Evolutionary conservation across 1,140 invertebrate genomes (phyloP), one percentile per base, ranked within the genome.

Genomic region (Heliconius melpomene): DNA sequence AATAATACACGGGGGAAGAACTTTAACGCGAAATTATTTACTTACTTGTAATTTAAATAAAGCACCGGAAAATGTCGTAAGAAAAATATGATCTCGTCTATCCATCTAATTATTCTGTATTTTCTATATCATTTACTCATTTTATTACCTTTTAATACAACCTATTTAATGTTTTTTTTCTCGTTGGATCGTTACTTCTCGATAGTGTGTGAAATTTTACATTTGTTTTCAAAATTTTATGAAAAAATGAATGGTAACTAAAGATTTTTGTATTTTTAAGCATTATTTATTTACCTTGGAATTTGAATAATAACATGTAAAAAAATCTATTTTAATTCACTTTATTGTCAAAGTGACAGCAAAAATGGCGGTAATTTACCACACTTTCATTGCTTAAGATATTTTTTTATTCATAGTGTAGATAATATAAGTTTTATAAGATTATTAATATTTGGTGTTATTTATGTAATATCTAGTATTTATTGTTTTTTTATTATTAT

Each of bases 11-110:
- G 23, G 3, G 54, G 74, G 74, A 75, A 66, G 54, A 75, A 66
- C 74, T 75, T 60, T 11, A 16, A 38, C 60, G 52, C 74, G 29
- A 60, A 74, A 74, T 74, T 26, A 75, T 26, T 66, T 29, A 66
- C 60, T 66, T 66, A 66, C 26, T 26, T 66, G 60, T 66, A 29
- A 29, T 29, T 66, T 66, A 29, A 66, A 29, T 66, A 66, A 66
- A 66, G 60, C 60, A 66, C 60, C 60, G 60, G 60, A 66, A 66
- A 29, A 66, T 66, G 60, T 66, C 26, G 60, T 66, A 66, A 66
- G 60, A 66, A 66, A 66, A 66, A 66, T 66, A 66, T 66, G 26
- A 66, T 66, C 60, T 66, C 60, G 60, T 26, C 60, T 66, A 29
- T 66, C 11, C 23, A 66, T 66, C 26, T 66, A 66, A 66, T 29